These are phyloP conservation scores for Prionailurus viverrinus DNA, from an alignment of 2,113 vertebrate species.

Conservation along the genomic window DNA sequence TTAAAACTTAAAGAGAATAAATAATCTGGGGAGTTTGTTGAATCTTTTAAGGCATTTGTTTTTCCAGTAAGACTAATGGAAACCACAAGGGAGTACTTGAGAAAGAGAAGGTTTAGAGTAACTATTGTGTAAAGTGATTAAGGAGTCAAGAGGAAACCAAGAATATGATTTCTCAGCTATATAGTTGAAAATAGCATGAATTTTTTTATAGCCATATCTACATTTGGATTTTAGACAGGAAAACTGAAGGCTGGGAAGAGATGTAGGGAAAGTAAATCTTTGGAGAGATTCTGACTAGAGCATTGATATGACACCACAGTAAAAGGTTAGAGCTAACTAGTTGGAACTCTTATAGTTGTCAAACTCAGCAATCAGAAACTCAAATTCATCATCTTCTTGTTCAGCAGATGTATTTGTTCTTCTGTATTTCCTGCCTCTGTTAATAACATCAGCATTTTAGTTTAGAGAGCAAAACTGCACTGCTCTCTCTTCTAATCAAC, in stretches of 20 bases:
- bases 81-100: background rate
- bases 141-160: background rate
- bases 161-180: background rate
- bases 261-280: background rate
- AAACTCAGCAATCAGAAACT: background rate
- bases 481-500: background rate
- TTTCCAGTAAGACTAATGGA: background rate
- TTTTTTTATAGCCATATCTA: background rate
- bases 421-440: background rate
- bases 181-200: background rate
- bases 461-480: background rate
- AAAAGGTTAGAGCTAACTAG: background rate
- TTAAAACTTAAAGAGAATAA: background rate
- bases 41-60: background rate
- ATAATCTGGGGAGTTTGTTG: background rate
- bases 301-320: background rate
- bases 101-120: background rate
- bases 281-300: background rate
- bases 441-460: background rate
- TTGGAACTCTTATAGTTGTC: background rate
- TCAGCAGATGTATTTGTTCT: background rate
- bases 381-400: background rate
- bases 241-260: background rate
- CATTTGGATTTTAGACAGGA: background rate
- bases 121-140: background rate